Percentiles rank a stretch among this genome's conserved stretches.
Evolutionary conservation across 1,140 invertebrate genomes (phyloP).

Genomic region (Caenorhabditis brenneri): DNA sequence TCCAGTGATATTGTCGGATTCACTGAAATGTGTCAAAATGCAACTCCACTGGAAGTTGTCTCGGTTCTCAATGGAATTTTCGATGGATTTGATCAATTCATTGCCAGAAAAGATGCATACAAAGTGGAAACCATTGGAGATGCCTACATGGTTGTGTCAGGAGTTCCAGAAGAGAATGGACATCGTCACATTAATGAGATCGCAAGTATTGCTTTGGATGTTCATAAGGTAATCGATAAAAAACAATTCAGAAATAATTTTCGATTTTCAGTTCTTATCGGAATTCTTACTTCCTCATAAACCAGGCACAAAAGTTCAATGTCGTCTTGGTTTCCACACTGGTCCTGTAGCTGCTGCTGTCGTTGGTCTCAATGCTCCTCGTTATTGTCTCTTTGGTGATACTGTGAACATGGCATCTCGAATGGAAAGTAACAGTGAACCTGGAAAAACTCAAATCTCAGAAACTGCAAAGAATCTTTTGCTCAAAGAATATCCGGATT

Average conservation of each 20-base stretch:
- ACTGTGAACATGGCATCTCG: slow-evolving; percentile 82
- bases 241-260: too few species aligned
- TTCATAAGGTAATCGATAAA: slow-evolving; percentile 56
- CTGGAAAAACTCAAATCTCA: slow-evolving; percentile 69
- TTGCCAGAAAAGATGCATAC: slow-evolving; percentile 67
- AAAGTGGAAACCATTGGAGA: slow-evolving; percentile 90
- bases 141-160: slow-evolving; percentile 87
- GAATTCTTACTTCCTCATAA: slow-evolving; percentile 45
- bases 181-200: slow-evolving; percentile 74
- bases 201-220: slow-evolving; percentile 73
- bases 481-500: slow-evolving; percentile 50
- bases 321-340: slow-evolving; percentile 55
- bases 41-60: slow-evolving; percentile 69
- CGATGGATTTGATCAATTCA: slow-evolving; percentile 69
- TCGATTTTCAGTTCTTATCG: slow-evolving; percentile 44
- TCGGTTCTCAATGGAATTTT: slow-evolving; percentile 71
- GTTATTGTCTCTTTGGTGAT: slow-evolving; percentile 54
- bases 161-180: slow-evolving; percentile 75
- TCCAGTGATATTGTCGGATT: slow-evolving; percentile 92
- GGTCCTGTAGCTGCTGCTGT: slow-evolving; percentile 56
- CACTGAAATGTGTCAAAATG: slow-evolving; percentile 71
- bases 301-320: slow-evolving; percentile 30
- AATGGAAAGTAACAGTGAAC: slow-evolving; percentile 79
- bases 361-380: slow-evolving; percentile 56
- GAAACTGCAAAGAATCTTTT: slow-evolving; percentile 55